Conservation (phyloP, 2,797 vertebrate genomes). For the Sebastes glaucus region DNA sequence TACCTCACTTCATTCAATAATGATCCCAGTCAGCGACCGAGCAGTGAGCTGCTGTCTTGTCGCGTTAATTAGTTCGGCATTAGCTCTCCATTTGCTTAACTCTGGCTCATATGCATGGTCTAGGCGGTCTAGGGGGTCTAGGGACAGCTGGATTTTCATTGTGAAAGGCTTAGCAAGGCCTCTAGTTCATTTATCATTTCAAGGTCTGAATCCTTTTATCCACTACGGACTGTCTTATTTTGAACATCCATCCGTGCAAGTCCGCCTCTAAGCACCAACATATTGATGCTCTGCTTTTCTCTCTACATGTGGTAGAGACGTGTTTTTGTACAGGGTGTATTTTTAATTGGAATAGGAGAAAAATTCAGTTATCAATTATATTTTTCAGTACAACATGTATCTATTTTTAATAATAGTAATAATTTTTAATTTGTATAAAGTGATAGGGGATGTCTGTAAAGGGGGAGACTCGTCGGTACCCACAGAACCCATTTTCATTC, state of each 20-base stretch:
- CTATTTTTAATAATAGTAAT: background rate
- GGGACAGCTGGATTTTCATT: background rate
- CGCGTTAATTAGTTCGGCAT: slow-evolving; percentile 48
- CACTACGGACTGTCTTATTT: background rate
- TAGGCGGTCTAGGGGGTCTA: background rate
- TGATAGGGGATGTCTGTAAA: background rate
- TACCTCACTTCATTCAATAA: slow-evolving; percentile 46
- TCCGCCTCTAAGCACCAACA: background rate
- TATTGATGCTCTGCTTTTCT: slow-evolving; percentile 5
- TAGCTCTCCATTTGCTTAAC: slow-evolving; percentile 31
- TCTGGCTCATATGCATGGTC: slow-evolving; percentile 9
- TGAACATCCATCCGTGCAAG: background rate
- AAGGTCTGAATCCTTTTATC: slow-evolving; percentile 4
- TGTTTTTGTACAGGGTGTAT: background rate
- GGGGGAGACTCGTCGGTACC: background rate
- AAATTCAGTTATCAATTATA: background rate
- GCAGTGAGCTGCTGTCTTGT: slow-evolving; percentile 18
- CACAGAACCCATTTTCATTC: background rate
- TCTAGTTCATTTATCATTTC: slow-evolving; percentile 4
- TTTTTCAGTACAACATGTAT: background rate
- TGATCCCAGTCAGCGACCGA: slow-evolving; percentile 27
- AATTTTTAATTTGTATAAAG: background rate
- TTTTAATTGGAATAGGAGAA: background rate
- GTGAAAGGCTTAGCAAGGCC: background rate
- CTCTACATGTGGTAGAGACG: background rate